Evolutionary conservation across 2,797 vertebrate genomes (phyloP), one percentile per base, ranked within the genome.

Genomic region (Tenualosa ilisha): DNA sequence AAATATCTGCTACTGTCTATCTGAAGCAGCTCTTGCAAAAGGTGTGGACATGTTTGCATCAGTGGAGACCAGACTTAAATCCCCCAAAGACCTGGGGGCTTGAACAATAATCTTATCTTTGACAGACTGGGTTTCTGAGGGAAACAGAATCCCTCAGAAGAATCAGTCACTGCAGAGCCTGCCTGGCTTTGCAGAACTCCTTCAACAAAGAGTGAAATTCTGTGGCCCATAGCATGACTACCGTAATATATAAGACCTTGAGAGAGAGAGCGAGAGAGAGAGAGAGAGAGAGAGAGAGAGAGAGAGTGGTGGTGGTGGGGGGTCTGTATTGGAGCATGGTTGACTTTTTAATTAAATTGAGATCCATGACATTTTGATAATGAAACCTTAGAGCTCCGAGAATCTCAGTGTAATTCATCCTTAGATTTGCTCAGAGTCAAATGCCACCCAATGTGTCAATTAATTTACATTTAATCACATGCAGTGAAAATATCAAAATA

Each of bases 331-430:
- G 31, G 37, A 37, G 37, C 13, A 5, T 75, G 13, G 68, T 75
- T 75, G 37, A 75, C 37, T 75, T 75, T 40, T 75, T 75, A 43
- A 75, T 75, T 75, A 75, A 75, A 75, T 37, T 2, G 68, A 75
- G 68, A 75, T 43, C 68, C 68, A 75, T 75, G 68, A 75, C 68
- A 75, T 75, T 75, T 75, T 75, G 68, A 75, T 75, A 75, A 75
- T 75, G 68, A 75, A 75, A 75, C 43, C 37, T 37, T 43, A 75
- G 68, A 75, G 68, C 68, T 40, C 68, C 22, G 68, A 43, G 68
- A 75, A 75, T 75, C 68, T 40, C 68, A 15, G 37, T 43, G 37
- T 43, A 72, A 72, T 72, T 75, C 68, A 75, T 75, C 68, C 43
- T 75, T 75, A 20, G 37, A 43, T 75, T 17, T 6, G 37, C 6